phyloP scores from a whole-genome alignment of 2,888 invertebrate species.

The Drosophila melanocephala region DNA sequence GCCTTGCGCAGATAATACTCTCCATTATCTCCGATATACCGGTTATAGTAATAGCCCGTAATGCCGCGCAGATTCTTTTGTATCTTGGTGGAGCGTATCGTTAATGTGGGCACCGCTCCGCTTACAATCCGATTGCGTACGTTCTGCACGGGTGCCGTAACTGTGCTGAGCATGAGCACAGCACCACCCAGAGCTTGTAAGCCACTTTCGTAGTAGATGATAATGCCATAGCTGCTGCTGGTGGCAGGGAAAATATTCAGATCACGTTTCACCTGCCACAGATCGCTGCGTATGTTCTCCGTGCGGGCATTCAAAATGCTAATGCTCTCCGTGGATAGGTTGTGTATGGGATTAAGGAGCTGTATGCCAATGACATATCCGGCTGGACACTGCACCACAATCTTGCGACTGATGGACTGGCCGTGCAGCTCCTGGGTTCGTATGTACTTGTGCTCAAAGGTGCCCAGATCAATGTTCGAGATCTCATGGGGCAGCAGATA shows the following conservation, averaged over 20 bases:
- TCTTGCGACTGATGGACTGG: conserved; percentile 87
- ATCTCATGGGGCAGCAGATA: conserved; percentile 89
- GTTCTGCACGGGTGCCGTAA: conserved; percentile 91
- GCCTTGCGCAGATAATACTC: conserved; percentile 94
- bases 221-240: conserved; percentile 92
- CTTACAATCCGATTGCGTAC: conserved; percentile 90
- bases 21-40: conserved; percentile 93
- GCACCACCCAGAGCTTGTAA: conserved; percentile 92
- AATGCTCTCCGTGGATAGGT: conserved; percentile 94
- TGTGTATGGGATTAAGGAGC: conserved; percentile 95
- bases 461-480: conserved; percentile 88
- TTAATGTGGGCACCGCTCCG: conserved; percentile 92
- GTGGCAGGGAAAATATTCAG: conserved; percentile 95
- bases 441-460: conserved; percentile 92
- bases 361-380: conserved; percentile 95
- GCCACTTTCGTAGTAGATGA: conserved; percentile 93
- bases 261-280: conserved; percentile 93
- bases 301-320: conserved; percentile 91
- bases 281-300: conserved; percentile 88
- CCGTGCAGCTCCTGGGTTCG: conserved; percentile 90
- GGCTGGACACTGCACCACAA: conserved; percentile 90
- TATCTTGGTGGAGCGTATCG: conserved; percentile 90
- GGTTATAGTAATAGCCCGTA: conserved; percentile 94
- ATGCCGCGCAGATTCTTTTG: conserved; percentile 93
- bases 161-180: conserved; percentile 91